phyloP scores from a whole-genome alignment of 2,113 vertebrate genomes.

The Taxidea taxus region DNA sequence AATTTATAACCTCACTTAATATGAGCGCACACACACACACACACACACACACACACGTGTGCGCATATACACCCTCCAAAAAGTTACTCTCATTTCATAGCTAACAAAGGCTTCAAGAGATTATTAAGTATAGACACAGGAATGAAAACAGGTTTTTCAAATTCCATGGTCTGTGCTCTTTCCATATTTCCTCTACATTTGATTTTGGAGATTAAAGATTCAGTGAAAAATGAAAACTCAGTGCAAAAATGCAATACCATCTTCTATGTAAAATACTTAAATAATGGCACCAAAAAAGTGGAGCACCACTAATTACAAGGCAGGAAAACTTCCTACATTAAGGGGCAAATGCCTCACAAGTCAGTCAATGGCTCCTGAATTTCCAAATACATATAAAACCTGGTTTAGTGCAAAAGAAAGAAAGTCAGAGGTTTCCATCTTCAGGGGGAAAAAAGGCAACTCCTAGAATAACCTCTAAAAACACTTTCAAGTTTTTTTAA shows the following conservation, averaged over 20 bases:
- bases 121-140: neutral
- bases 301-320: neutral
- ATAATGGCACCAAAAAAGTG: neutral
- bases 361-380: neutral
- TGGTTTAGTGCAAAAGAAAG: neutral
- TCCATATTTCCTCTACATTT: neutral
- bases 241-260: neutral
- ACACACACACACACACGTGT: neutral
- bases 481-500: neutral
- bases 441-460: neutral
- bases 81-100: neutral
- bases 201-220: neutral
- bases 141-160: neutral
- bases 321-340: neutral
- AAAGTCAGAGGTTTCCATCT: conserved; percentile 13
- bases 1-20: neutral
- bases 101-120: neutral
- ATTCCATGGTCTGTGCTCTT: neutral
- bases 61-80: neutral
- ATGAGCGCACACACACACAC: neutral
- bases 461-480: neutral
- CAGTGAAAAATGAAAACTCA: neutral
- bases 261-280: neutral
- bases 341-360: neutral
- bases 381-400: conserved; percentile 44